phyloP scores from a whole-genome alignment of 2,113 vertebrate species.

The Marmota flaviventris region DNA sequence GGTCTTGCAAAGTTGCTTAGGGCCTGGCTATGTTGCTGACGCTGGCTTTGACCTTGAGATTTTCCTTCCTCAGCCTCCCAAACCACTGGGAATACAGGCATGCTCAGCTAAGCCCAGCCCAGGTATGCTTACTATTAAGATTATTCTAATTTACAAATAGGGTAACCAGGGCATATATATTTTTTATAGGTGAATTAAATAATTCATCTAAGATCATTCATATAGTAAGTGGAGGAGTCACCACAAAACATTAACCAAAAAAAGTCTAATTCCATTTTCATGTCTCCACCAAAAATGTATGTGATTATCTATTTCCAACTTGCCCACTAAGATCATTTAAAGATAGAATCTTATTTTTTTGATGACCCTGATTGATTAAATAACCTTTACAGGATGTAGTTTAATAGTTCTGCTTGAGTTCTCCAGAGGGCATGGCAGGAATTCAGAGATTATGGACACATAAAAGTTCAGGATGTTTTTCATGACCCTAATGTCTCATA shows the following conservation, averaged over 20 bases:
- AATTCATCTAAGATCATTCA: conserved; percentile 34
- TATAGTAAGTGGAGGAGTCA: neutral
- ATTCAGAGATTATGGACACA: neutral
- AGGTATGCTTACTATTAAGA: neutral
- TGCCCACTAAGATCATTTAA: neutral
- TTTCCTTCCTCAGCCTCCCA: no score
- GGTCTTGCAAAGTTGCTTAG: no score
- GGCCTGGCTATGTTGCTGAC: no score
- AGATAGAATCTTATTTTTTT: neutral
- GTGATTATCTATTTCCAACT: neutral
- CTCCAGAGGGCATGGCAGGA: neutral
- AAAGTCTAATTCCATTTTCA: conserved; percentile 2
- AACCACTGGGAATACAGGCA: no score
- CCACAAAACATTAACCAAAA: neutral
- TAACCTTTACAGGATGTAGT: neutral
- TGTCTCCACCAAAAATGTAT: neutral
- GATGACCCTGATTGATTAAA: neutral
- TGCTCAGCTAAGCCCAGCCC: neutral
- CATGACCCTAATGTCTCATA: neutral
- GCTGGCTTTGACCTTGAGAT: no score
- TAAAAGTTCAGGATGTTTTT: neutral
- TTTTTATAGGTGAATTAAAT: neutral
- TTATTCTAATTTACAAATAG: neutral
- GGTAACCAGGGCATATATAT: neutral
- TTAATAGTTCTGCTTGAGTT: neutral